These are phyloP conservation scores for Sterrhoptilus dennistouni DNA, from an alignment of 2,113 vertebrate genomes.

Conservation along the genomic window DNA sequence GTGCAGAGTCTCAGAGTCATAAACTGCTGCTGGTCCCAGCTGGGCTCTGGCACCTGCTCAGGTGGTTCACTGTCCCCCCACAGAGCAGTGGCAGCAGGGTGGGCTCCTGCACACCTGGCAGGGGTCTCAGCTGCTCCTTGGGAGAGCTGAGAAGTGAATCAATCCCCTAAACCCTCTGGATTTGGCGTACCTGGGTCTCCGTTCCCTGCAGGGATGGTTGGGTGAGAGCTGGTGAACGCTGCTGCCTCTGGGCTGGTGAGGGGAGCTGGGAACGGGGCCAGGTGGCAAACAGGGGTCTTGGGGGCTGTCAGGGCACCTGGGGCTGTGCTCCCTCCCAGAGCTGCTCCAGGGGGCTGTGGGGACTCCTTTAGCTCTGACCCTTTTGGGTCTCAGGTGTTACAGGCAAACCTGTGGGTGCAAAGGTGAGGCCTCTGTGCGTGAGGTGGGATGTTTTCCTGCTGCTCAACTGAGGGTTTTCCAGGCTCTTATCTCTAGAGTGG, in stretches of 20 bases:
- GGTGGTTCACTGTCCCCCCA: background rate
- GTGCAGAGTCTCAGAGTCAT: background rate
- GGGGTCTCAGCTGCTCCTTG: rapidly evolving
- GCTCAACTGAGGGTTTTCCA: rapidly evolving
- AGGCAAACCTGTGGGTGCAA: background rate
- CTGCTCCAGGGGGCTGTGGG: background rate
- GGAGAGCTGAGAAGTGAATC: background rate
- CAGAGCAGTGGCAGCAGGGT: background rate
- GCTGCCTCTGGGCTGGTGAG: background rate
- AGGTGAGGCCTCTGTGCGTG: background rate
- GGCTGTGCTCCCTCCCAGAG: rapidly evolving
- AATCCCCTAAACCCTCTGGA: rapidly evolving
- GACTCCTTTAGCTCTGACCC: background rate
- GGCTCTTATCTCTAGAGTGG: background rate
- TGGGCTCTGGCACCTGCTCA: background rate
- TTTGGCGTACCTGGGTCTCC: background rate
- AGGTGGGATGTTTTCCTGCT: rapidly evolving
- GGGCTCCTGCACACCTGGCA: rapidly evolving
- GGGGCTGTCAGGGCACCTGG: background rate
- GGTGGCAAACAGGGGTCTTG: background rate
- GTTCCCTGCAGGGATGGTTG: background rate
- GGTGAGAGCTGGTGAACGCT: background rate
- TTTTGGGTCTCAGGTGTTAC: background rate
- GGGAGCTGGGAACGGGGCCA: background rate
- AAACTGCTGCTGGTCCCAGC: background rate